Evolutionary conservation across 2,888 invertebrate species (phyloP).

Genomic region (Pyrrhopygopsis socrates): DNA sequence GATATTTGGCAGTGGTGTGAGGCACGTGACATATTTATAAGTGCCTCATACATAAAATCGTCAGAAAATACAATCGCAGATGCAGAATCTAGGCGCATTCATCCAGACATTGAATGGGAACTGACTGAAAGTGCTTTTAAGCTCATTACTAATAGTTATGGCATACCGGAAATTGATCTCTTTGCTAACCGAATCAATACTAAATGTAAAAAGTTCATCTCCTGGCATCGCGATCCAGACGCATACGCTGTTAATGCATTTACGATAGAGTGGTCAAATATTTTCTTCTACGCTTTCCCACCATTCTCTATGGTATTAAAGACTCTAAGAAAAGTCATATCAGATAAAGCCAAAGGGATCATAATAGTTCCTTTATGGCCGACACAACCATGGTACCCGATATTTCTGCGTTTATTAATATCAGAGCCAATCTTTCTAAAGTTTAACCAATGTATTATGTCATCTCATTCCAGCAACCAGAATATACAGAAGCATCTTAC

Average conservation of each 20-base stretch:
- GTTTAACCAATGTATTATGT: neutral
- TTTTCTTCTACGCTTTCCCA: conserved; percentile 74
- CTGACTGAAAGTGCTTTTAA: conserved; percentile 15
- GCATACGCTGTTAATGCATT: neutral
- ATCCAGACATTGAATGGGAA: conserved; percentile 52
- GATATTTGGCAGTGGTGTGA: conserved; percentile 67
- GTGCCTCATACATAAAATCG: conserved; percentile 56
- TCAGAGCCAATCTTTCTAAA: conserved; percentile 13
- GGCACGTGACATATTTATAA: conserved; percentile 19
- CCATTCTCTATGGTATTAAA: conserved; percentile 78
- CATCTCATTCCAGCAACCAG: conserved; percentile 37
- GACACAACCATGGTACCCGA: neutral
- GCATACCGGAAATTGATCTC: neutral
- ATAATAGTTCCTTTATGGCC: neutral
- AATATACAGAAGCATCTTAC: conserved; percentile 27
- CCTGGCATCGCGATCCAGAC: conserved; percentile 8
- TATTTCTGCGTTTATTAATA: neutral
- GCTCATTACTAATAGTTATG: neutral
- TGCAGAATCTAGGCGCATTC: conserved; percentile 37
- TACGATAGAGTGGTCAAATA: neutral
- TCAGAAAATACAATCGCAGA: conserved; percentile 45
- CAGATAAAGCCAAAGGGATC: conserved; percentile 40
- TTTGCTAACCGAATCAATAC: conserved; percentile 13
- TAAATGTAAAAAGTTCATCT: conserved; percentile 18
- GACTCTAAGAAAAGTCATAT: conserved; percentile 70